These are phyloP conservation scores for Therioaphis trifolii DNA, from an alignment of 2,888 invertebrate genomes.

Conservation along the genomic window DNA sequence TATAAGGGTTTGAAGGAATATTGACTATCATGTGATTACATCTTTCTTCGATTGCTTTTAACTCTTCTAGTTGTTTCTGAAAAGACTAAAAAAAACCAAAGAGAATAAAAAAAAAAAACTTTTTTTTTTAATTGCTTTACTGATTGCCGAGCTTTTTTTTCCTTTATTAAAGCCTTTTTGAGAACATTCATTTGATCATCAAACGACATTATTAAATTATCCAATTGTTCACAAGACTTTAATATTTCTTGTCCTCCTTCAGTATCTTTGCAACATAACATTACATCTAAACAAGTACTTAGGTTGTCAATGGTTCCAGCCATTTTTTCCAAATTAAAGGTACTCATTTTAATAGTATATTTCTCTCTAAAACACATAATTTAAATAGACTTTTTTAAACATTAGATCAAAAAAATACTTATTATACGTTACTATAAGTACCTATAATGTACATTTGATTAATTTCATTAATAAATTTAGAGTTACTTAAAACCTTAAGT, in stretches of 20 bases:
- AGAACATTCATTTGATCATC: conserved; percentile 42
- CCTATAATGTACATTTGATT: too few species aligned
- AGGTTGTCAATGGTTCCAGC: conserved; percentile 31
- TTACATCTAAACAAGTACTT: conserved; percentile 33
- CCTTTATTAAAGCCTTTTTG: conserved; percentile 3
- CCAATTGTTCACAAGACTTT: conserved; percentile 26
- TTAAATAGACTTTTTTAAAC: too few species aligned
- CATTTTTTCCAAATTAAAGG: conserved; percentile 52
- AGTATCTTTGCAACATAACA: conserved; percentile 49
- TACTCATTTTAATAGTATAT: conserved; percentile 14
- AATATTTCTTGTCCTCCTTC: conserved; percentile 40
- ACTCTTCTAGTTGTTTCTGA: conserved; percentile 46
- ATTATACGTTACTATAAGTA: too few species aligned
- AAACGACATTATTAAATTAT: conserved; percentile 36
- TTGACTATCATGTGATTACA: conserved; percentile 53
- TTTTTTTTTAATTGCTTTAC: conserved; percentile 15
- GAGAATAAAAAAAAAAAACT: background rate
- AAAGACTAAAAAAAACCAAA: conserved; percentile 33
- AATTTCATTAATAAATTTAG: too few species aligned
- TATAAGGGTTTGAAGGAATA: background rate
- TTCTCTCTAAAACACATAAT: conserved; percentile 16
- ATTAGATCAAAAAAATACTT: too few species aligned
- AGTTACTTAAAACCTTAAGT: too few species aligned
- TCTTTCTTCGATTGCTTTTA: conserved; percentile 40
- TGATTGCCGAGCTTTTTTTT: conserved; percentile 25